These are phyloP conservation scores for Agapostemon virescens DNA, from an alignment of 2,888 invertebrate genomes.

Conservation along the genomic window DNA sequence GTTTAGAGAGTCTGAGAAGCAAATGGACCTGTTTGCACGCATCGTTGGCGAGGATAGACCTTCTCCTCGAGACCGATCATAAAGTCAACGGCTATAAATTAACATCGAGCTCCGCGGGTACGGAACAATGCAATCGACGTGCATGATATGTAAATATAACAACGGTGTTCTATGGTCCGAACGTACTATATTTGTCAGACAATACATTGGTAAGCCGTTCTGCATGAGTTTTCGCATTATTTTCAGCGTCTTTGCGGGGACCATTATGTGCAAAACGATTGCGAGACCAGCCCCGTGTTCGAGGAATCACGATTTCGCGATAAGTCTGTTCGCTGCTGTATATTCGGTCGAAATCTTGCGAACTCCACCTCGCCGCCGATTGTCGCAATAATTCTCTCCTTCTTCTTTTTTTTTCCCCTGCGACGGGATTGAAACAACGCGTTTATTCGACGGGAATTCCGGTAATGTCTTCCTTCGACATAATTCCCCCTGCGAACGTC, in stretches of 20 bases:
- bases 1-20: conserved; percentile 27
- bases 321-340: conserved; percentile 34
- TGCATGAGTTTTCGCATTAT: conserved; percentile 45
- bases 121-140: conserved; percentile 47
- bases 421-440: conserved; percentile 2
- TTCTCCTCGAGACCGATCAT: conserved; percentile 23
- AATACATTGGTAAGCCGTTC: conserved; percentile 43
- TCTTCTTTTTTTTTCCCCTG: not conserved
- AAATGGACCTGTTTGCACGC: conserved; percentile 33
- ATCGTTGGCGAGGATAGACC: conserved; percentile 28
- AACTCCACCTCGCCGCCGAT: not conserved
- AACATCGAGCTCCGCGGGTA: conserved; percentile 41
- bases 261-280: conserved; percentile 55
- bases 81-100: conserved; percentile 52
- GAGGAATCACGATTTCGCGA: conserved; percentile 39
- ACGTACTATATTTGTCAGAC: conserved; percentile 53
- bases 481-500: not conserved
- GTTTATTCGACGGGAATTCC: conserved; percentile 24
- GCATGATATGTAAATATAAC: conserved; percentile 52
- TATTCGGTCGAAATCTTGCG: conserved; percentile 14
- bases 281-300: conserved; percentile 8
- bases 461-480: conserved; percentile 24
- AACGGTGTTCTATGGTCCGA: conserved; percentile 25
- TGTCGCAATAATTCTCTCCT: conserved; percentile 27
- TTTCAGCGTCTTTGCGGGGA: conserved; percentile 30